These are phyloP conservation scores for Pygoscelis antarcticus DNA, from an alignment of 2,113 vertebrate genomes.

Conservation along the genomic window DNA sequence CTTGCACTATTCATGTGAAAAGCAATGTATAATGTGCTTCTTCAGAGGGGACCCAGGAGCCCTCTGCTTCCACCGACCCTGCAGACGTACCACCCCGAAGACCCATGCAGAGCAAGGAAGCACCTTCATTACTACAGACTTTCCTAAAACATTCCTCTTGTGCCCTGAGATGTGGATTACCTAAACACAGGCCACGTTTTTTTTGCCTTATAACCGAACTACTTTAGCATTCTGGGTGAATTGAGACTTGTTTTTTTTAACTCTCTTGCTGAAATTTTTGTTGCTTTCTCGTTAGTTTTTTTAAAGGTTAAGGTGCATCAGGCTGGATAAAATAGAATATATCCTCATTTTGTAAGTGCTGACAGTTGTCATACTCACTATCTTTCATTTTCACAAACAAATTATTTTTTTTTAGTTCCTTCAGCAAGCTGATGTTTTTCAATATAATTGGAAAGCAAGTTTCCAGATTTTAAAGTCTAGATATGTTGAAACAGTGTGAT, in stretches of 20 bases:
- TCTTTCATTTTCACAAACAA: neutral
- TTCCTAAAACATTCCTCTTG: neutral
- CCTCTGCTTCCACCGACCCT: neutral
- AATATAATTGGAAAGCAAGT: neutral
- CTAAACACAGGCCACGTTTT: neutral
- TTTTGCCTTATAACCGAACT: neutral
- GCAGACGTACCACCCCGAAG: accelerated
- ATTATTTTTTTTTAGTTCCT: neutral
- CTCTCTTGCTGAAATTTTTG: neutral
- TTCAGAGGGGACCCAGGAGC: neutral
- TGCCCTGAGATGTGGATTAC: neutral
- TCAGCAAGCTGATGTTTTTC: neutral
- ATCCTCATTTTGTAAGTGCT: neutral
- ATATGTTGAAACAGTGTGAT: neutral
- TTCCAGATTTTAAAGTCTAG: neutral
- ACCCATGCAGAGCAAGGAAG: neutral
- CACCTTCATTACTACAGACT: neutral
- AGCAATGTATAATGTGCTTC: accelerated
- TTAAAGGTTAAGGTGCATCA: neutral
- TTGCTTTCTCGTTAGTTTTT: neutral
- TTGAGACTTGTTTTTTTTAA: neutral
- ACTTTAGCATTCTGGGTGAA: neutral
- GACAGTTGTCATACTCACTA: neutral
- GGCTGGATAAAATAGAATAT: neutral
- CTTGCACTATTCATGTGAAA: neutral